Evolutionary conservation across 1,140 invertebrate species (phyloP), one percentile per base, ranked within the genome.

Genomic region (Eulimnadia texana): DNA sequence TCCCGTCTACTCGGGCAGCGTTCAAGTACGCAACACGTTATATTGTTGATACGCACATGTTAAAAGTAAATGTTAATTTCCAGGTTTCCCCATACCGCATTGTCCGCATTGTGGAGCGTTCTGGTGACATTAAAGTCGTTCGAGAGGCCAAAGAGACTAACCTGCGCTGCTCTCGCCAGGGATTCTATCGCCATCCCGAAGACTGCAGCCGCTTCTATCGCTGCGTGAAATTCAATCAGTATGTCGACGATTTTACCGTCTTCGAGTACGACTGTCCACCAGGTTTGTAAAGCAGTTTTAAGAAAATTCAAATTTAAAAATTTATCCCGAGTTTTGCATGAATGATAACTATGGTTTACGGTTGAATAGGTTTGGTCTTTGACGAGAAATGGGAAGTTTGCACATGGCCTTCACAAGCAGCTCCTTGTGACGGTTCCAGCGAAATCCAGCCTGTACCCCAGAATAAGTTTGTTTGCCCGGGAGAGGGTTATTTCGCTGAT

Each of bases 191-290:
- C 1, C 84, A 89, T 73, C 86, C 85, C 3, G 78, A 80, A 54
- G 84, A 85, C 64, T 90, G 86, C 69, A 83, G 27, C 62, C 77
- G 84, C 60, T 90, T 90, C 72, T 90, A 89, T 69, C 81, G 87
- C 19, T 90, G 87, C 68, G 84, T 89, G 0, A 87, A 87, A 70
- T 86, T 86, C 68, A 79, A 88, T 70, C 84, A 88, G 71, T 78
- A 78, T 50, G 74, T 79, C 0, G 80, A 84, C 23, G 83, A 87
- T 58, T 88, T 80, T 70, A 85, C 83, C 1, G 83, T 88, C 1
- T 89, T 89, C 68, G 84, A 89, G 69, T 90, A 88, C 68, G 84
- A 86, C 67, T 90, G 88, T 73, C 86, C 86, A 0, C 77, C 80
- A 61, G 87, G 86, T n/a, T n/a, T n/a, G n/a, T n/a, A n/a, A n/a